Evolutionary conservation across 2,888 invertebrate genomes (phyloP), one percentile per base, ranked within the genome.

Genomic region (Euplexia lucipara): DNA sequence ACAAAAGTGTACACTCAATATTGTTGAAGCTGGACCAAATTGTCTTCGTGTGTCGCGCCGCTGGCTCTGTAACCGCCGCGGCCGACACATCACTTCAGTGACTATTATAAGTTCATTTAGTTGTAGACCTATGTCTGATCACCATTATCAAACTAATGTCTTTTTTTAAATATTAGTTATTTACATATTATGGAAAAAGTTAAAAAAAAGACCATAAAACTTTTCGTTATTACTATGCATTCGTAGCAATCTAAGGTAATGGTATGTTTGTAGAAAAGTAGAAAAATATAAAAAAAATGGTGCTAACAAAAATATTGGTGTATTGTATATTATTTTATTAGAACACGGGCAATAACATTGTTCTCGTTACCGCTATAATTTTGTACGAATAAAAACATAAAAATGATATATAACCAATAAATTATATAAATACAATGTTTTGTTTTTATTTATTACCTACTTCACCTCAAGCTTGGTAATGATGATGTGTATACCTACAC

Each of bases 11-110:
- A 77, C 83, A 83, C 83, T 85, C 78, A 80, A 79, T 87, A 79
- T 90, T 87, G 90, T 92, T 91, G 91, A 90, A 91, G 89, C 91
- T 92, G 94, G 94, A 95, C 95, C 95, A 94, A 95, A 92, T 91
- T 91, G 78, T 85, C 52, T 82, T 85, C 78, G 80, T 81, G 82
- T 85, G 84, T 86, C 79, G 82, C 83, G 80, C 81, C 85, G 80
- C 57, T 10, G 65, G 64, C 72, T 63, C 30, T 70, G 73, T 74
- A 73, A 45, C 74, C 74, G 73, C 52, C 60, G 67, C 79, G 79
- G 78, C 70, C 65, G 76, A 78, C 79, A 78, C 79, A 69, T 76
- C 74, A 73, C 75, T 79, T 83, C 83, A 80, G 85, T 88, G 81
- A 82, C 84, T 87, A 83, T 75, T 83, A 68, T 88, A 86, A 86